Percentiles rank a stretch among this genome's conserved stretches.
Evolutionary conservation across 2,797 vertebrate species (phyloP).

Genomic region (Hypotaenidia okinawae): DNA sequence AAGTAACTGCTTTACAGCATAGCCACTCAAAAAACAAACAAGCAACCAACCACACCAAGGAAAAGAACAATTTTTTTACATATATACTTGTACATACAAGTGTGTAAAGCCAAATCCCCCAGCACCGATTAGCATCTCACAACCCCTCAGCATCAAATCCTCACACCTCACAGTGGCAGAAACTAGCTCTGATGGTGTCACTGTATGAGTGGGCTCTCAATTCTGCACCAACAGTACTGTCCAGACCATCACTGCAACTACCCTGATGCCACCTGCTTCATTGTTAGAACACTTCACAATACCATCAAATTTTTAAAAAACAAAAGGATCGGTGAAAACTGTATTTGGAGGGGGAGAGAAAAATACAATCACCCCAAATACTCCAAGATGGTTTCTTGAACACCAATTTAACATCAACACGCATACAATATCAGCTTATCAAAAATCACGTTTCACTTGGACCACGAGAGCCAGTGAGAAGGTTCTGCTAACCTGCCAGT

Average conservation of each 20-base stretch:
- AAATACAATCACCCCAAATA: not conserved
- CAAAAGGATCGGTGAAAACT: not conserved
- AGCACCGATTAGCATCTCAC: not conserved
- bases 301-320: not conserved
- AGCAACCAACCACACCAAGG: no score
- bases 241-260: not conserved
- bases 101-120: not conserved
- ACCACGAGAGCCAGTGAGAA: not conserved
- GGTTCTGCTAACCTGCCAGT: not conserved
- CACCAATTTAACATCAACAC: not conserved
- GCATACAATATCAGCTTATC: slow-evolving; percentile 40
- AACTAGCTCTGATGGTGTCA: slow-evolving; percentile 30
- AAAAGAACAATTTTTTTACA: not conserved
- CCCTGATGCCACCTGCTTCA: not conserved
- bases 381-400: slow-evolving; percentile 13
- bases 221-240: not conserved
- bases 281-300: not conserved
- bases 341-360: not conserved
- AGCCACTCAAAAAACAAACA: not conserved
- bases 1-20: not conserved
- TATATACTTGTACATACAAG: not conserved
- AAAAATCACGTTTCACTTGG: slow-evolving; percentile 42
- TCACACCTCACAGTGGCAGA: not conserved
- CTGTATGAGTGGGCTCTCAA: not conserved
- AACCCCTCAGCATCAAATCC: not conserved